Conservation (phyloP, 2,797 vertebrate genomes). For the Paramormyrops hopkinsi region DNA sequence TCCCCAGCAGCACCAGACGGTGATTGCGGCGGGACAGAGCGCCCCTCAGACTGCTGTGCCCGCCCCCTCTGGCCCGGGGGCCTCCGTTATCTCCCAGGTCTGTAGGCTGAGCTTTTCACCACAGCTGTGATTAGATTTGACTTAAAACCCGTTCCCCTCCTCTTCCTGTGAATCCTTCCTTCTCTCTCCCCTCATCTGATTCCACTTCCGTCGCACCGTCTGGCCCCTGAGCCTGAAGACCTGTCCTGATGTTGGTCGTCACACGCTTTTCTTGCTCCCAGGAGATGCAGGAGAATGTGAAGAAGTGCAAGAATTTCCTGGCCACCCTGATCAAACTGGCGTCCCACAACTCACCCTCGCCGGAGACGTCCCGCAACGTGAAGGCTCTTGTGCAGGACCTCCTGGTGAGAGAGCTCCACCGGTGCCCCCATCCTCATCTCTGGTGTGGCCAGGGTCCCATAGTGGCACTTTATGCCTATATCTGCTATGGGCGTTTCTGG, state of each 20-base stretch:
- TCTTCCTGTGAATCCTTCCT: too few species aligned
- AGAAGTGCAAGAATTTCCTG: conserved; percentile 85
- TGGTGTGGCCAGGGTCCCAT: not conserved
- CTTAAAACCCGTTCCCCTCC: not conserved
- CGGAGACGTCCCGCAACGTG: conserved; percentile 79
- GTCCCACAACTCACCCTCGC: conserved; percentile 77
- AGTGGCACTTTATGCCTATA: not conserved
- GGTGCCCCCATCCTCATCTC: not conserved
- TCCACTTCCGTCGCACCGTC: not conserved
- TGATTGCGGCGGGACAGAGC: conserved; percentile 42
- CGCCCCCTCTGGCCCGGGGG: conserved; percentile 59
- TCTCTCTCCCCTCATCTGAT: not conserved
- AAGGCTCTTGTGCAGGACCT: conserved; percentile 80
- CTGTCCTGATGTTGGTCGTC: not conserved
- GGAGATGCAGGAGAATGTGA: conserved; percentile 88
- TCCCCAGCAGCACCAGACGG: conserved; percentile 62
- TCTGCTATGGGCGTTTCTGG: not conserved
- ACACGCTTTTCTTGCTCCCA: conserved; percentile 35
- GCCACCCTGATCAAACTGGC: conserved; percentile 81
- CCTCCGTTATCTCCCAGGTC: conserved; percentile 71
- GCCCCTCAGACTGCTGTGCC: conserved; percentile 54
- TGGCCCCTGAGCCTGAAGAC: not conserved
- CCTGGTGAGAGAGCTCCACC: conserved; percentile 60
- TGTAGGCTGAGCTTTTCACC: conserved; percentile 45
- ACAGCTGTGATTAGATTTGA: not conserved